Percentiles rank a stretch among this genome's conserved stretches.
Evolutionary conservation across 2,888 invertebrate genomes (phyloP).

Genomic region (Lasioglossum villosulum): DNA sequence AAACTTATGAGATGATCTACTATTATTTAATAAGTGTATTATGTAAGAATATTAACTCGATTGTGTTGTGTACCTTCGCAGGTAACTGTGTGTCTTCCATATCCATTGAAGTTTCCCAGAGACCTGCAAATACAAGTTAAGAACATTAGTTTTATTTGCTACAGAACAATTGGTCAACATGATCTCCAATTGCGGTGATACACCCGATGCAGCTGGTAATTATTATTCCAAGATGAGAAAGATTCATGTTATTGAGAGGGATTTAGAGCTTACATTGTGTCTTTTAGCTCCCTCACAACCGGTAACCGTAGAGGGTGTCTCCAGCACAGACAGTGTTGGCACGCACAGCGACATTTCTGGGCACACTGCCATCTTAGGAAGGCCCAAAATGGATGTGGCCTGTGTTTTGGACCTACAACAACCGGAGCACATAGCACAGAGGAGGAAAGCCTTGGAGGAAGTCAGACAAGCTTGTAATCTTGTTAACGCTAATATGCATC

Average conservation of each 20-base stretch:
- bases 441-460: constrained; percentile 94
- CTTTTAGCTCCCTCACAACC: constrained; percentile 52
- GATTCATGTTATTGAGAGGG: not conserved
- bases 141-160: constrained; percentile 3
- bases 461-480: constrained; percentile 91
- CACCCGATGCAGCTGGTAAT: constrained; percentile 77
- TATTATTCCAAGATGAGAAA: constrained; percentile 7
- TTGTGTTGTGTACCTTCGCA: constrained; percentile 5
- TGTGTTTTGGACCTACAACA: constrained; percentile 93
- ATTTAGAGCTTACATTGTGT: constrained; percentile 5
- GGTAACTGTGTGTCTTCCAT: constrained; percentile 30
- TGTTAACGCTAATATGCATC: constrained; percentile 92
- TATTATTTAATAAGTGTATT: not conserved
- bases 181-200: constrained; percentile 80
- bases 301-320: constrained; percentile 76
- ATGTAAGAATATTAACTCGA: not conserved
- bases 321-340: constrained; percentile 87
- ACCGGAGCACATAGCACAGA: constrained; percentile 89
- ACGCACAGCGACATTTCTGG: constrained; percentile 88
- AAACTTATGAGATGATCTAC: not conserved
- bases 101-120: constrained; percentile 20
- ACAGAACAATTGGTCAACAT: constrained; percentile 66
- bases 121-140: constrained; percentile 20
- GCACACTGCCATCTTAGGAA: constrained; percentile 84
- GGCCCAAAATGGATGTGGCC: constrained; percentile 94